These are phyloP conservation scores for Galerucella nymphaeae DNA, from an alignment of 2,888 invertebrate genomes.

Conservation along the genomic window DNA sequence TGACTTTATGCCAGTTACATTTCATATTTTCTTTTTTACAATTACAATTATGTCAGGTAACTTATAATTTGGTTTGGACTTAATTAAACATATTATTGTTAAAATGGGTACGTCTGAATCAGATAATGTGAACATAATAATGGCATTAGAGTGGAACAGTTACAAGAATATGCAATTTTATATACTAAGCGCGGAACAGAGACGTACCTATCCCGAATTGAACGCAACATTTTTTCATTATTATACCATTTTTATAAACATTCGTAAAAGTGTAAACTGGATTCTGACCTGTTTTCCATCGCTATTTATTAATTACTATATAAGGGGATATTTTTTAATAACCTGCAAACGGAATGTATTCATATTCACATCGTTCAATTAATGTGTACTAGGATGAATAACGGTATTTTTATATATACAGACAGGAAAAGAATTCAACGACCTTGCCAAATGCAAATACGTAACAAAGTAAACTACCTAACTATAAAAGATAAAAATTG, in stretches of 20 bases:
- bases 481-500: not conserved
- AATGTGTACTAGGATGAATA: constrained; percentile 22
- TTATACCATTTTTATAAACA: too few species aligned
- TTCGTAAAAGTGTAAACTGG: not conserved
- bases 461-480: not conserved
- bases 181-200: constrained; percentile 22
- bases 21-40: constrained; percentile 34
- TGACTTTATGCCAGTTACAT: constrained; percentile 34
- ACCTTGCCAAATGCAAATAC: constrained; percentile 20
- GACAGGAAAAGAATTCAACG: constrained; percentile 20
- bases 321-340: constrained; percentile 25
- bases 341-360: constrained; percentile 9
- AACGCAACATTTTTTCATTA: too few species aligned
- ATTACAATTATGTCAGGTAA: constrained; percentile 36
- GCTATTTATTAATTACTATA: constrained; percentile 24
- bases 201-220: not conserved
- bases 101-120: constrained; percentile 42
- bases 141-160: constrained; percentile 41
- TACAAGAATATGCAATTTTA: constrained; percentile 40
- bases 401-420: constrained; percentile 10
- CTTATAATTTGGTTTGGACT: constrained; percentile 37
- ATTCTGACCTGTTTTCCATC: constrained; percentile 11
- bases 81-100: constrained; percentile 42
- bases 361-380: constrained; percentile 23
- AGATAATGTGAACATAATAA: constrained; percentile 42